Base-by-base conservation (phyloP, 2,888 invertebrate species). In the Ectemnius lituratus region DNA sequence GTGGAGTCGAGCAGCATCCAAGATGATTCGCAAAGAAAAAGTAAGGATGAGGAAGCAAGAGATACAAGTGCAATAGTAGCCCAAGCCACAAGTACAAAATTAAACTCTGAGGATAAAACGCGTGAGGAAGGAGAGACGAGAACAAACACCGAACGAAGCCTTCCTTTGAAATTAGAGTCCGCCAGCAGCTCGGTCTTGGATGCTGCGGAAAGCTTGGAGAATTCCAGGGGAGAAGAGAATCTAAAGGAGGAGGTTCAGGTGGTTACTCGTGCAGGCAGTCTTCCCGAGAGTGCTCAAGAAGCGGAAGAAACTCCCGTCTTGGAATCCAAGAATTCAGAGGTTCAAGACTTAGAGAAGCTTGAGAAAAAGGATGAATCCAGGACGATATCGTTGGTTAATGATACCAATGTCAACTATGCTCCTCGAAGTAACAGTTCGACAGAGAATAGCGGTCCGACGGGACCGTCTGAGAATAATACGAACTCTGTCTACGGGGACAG, bases 321-420 rank as follows among this genome's bases (percentile, higher is more conserved):
- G 58, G 28, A 4, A 2, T 52, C 27, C 23, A 75, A 78, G 45
- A 80, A 73, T 45, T 76, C 71, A 16, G 81, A 84, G 47, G 73
- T 75, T 3, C 23, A 69, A 11, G 79, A 83, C 49, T 6, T 80
- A 28, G 76, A 82, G 57, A 71, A 73, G 45, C 61, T 63, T 0
- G 83, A 80, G 8, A 79, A 13, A 27, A 70, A 70, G 49, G 56
- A n/a, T 27, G 20, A 62, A 14, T 70, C 68, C 2, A 70, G 61
- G 20, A 16, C 74, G 6, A 74, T 86, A 18, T 89, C 89, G n/a
- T 65, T 89, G 16, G 76, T 80, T 11, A 87, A 88, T 37, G 89
- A 89, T 69, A 89, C 88, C 2, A 74, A 83, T 62, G 88, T 89
- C 3, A 88, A 88, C 74, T 80, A 85, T 58, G 74, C 69, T 23